A percentile compares a stretch with the other conserved stretches of the same genome.
Conservation (phyloP, 1,140 invertebrate genomes). For the Trinorchestia longiramus region DNA sequence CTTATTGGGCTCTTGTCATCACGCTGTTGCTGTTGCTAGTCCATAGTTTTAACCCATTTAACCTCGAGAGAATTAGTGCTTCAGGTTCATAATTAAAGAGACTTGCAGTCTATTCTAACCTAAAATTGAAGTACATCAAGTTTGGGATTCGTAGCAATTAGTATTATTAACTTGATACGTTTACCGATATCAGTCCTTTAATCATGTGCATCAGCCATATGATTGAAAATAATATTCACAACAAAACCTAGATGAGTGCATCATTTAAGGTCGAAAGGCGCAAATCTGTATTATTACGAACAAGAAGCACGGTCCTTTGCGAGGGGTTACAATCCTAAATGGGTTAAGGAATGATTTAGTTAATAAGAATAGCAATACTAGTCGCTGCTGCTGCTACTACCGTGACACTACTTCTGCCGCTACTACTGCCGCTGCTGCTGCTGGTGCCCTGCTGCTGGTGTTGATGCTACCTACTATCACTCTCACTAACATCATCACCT, state of each 20-base stretch:
- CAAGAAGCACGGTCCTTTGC: background rate
- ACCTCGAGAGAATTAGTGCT: background rate
- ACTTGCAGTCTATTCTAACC: background rate
- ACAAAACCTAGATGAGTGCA: background rate
- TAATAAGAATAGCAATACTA: background rate
- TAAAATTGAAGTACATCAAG: background rate
- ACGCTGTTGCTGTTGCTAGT: conserved; percentile 25
- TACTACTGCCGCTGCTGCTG: conserved; percentile 25
- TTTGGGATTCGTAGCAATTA: background rate
- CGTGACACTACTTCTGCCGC: conserved; percentile 21
- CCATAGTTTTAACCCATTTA: background rate
- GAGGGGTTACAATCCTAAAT: background rate
- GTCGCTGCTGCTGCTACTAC: background rate
- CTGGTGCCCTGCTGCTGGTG: conserved; percentile 16
- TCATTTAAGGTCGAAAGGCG: background rate
- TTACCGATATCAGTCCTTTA: background rate
- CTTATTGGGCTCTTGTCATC: conserved; percentile 5
- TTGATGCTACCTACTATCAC: background rate
- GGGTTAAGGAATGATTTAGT: background rate
- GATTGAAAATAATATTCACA: background rate
- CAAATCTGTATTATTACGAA: background rate
- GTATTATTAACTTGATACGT: background rate
- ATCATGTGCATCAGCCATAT: background rate
- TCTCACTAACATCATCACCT: conserved; percentile 37
- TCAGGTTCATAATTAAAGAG: background rate